Base-by-base conservation (phyloP, 1,140 invertebrate genomes). In the Sminthurinus signatus region DNA sequence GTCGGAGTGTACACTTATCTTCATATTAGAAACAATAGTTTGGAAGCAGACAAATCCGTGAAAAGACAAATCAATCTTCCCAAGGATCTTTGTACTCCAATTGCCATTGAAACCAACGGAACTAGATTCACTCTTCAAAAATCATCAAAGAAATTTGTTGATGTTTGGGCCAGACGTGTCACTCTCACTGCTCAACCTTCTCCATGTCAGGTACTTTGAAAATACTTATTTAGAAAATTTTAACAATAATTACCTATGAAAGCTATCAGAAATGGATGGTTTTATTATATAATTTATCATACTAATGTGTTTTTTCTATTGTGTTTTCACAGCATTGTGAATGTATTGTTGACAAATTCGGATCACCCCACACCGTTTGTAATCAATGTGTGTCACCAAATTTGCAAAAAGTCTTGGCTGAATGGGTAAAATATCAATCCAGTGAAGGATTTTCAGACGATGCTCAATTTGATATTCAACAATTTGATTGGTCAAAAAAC, bases 81-180 rank as follows among this genome's bases (percentile, higher is more conserved):
- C 2, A 76, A 76, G 42, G 80, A 81, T 62, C 71, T 75, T 46
- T 82, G 80, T 72, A 75, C 76, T 10, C 75, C 76, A 10, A 70
- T 82, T 5, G 80, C 80, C 14, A 73, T 81, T 8, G 74, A 78
- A 59, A 76, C 78, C 4, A 78, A 79, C 56, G 81, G 81, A 19
- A 76, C 77, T 3, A 65, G 78, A 12, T 81, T 82, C 66, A 76
- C 76, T 69, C 19, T 73, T 12, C 19, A 46, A 32, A 44, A 55
- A 29, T 2, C 59, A 46, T 39, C 55, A 56, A 71, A 74, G 52
- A 77, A 79, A 65, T 74, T 71, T 19, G 77, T 80, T 65, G 75
- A 78, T 39, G 77, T 78, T 12, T 77, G 81, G 61, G 72, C 76
- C 2, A 67, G 75, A 14, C 67, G 77, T 17, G 70, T 80, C 1